phyloP scores from a whole-genome alignment of 2,113 vertebrate genomes.

The Etia nguti region DNA sequence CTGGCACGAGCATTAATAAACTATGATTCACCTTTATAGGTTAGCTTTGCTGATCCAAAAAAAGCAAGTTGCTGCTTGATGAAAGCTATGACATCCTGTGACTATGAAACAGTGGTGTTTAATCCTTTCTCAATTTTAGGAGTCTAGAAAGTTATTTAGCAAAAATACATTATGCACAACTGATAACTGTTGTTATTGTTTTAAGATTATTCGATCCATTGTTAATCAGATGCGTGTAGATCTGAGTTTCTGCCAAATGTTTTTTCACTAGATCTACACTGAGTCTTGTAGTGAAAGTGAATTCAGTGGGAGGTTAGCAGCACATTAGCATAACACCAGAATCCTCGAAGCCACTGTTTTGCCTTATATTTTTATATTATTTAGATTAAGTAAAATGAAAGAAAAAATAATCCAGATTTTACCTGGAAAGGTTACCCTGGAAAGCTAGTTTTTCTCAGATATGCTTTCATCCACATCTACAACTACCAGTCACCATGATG shows the following conservation, averaged over 20 bases:
- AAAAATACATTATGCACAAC: not conserved
- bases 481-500: not conserved
- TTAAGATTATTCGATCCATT: not conserved
- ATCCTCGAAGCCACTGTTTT: not conserved
- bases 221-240: not conserved
- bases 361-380: not conserved
- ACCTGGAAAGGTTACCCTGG: not conserved
- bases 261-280: not conserved
- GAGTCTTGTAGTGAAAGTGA: not conserved
- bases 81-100: too few species aligned
- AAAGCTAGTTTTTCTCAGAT: not conserved
- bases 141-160: not conserved
- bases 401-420: not conserved
- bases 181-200: not conserved
- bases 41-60: not conserved
- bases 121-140: not conserved
- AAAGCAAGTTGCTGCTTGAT: not conserved
- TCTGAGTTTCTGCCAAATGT: not conserved
- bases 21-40: not conserved
- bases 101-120: not conserved
- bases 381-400: not conserved
- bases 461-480: not conserved
- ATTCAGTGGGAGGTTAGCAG: not conserved
- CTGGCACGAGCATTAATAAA: not conserved
- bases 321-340: not conserved